phyloP scores from a whole-genome alignment of 2,113 vertebrate species.

The Plecotus auritus region DNA sequence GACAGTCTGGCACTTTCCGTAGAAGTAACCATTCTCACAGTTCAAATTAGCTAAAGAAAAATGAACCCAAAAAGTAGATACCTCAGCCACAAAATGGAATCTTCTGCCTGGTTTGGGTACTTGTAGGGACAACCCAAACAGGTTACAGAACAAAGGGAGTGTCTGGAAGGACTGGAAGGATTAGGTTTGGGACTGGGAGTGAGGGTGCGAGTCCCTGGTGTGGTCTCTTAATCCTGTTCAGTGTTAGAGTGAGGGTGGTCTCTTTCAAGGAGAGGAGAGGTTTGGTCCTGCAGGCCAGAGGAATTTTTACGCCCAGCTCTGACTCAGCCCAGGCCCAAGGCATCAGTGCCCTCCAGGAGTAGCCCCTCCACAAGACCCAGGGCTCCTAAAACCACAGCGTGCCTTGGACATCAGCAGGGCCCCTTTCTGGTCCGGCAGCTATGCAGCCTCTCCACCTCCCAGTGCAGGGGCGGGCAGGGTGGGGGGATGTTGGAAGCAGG shows the following conservation, averaged over 20 bases:
- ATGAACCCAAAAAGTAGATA: neutral
- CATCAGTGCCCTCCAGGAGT: neutral
- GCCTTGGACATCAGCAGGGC: neutral
- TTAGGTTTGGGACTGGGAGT: neutral
- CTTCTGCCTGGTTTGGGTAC: neutral
- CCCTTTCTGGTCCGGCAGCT: neutral
- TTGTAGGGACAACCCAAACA: neutral
- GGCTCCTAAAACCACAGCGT: neutral
- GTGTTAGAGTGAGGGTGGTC: neutral
- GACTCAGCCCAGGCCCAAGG: neutral
- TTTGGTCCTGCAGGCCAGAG: neutral
- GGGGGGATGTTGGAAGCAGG: neutral
- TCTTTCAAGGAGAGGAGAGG: neutral
- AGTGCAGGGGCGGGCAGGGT: neutral
- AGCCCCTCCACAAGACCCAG: neutral
- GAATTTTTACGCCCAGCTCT: neutral
- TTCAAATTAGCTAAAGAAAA: neutral
- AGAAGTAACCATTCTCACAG: neutral
- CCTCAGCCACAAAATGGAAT: neutral
- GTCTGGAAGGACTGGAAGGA: neutral
- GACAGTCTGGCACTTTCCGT: neutral
- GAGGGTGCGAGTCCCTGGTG: neutral
- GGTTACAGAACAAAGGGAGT: neutral
- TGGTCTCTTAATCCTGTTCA: neutral
- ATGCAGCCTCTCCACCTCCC: neutral